These are phyloP conservation scores for Eupithecia abbreviata DNA, from an alignment of 2,888 invertebrate genomes.

Conservation along the genomic window DNA sequence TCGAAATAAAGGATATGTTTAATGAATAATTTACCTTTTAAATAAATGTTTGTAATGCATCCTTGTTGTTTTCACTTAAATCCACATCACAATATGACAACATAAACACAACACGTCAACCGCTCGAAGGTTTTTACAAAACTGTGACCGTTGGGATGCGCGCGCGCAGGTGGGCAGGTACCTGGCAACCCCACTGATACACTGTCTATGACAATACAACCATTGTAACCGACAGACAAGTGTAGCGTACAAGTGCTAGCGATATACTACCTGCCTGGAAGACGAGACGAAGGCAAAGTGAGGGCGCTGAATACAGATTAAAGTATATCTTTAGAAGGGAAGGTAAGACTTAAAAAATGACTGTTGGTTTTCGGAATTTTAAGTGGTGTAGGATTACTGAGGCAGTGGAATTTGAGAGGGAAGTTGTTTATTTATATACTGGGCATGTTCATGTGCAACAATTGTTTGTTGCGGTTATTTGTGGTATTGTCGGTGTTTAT, in stretches of 20 bases:
- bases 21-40: conserved; percentile 60
- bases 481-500: conserved; percentile 8
- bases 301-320: conserved; percentile 21
- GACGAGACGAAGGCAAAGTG: background rate
- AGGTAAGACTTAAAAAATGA: conserved; percentile 30
- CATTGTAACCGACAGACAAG: conserved; percentile 48
- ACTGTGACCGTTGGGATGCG: conserved; percentile 40
- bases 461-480: background rate
- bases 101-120: conserved; percentile 52
- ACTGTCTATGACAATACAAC: conserved; percentile 35
- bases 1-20: background rate
- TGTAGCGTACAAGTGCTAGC: conserved; percentile 58
- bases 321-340: conserved; percentile 28
- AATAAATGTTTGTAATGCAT: conserved; percentile 81
- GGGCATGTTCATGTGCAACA: background rate
- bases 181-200: conserved; percentile 35
- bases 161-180: conserved; percentile 40
- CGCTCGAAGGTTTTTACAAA: conserved; percentile 42
- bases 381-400: conserved; percentile 37
- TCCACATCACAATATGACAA: conserved; percentile 57
- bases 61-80: conserved; percentile 50
- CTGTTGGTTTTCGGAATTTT: conserved; percentile 42
- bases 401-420: conserved; percentile 20
- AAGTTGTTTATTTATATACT: conserved; percentile 14
- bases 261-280: conserved; percentile 54